These are phyloP conservation scores for Heterotis niloticus DNA, from an alignment of 2,113 vertebrate species.

Conservation along the genomic window DNA sequence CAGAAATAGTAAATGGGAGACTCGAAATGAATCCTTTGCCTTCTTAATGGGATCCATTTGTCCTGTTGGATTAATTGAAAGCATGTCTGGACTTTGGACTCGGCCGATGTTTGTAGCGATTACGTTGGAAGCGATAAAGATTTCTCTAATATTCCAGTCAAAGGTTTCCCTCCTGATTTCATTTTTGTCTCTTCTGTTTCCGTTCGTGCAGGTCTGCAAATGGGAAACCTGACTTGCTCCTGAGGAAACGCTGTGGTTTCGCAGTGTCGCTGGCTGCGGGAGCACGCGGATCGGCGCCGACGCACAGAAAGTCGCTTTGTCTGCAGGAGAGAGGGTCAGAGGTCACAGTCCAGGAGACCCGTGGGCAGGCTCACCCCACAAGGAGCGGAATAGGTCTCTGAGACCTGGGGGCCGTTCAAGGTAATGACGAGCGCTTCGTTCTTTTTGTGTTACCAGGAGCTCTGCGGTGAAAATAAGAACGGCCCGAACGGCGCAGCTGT, in stretches of 20 bases:
- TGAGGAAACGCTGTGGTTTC: slow-evolving; percentile 1
- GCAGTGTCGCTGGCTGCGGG: not conserved
- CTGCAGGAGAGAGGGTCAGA: slow-evolving; percentile 20
- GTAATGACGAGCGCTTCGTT: slow-evolving; percentile 26
- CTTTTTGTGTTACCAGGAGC: not conserved
- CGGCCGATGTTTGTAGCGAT: not conserved
- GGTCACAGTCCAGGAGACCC: slow-evolving; percentile 26
- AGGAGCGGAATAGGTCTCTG: slow-evolving; percentile 38
- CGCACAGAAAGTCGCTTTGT: slow-evolving; percentile 29
- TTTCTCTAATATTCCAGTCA: not conserved
- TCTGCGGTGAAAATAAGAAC: not conserved
- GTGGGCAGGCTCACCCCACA: slow-evolving; percentile 38
- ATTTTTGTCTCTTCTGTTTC: not conserved
- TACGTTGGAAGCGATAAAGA: not conserved
- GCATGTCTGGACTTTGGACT: not conserved
- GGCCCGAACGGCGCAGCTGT: not conserved
- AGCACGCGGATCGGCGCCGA: not conserved
- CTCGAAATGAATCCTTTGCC: not conserved
- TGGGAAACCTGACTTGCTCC: slow-evolving; percentile 24
- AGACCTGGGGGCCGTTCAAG: slow-evolving; percentile 49
- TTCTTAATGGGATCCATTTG: not conserved
- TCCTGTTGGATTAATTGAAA: not conserved
- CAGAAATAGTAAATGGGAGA: not conserved
- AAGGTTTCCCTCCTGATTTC: not conserved
- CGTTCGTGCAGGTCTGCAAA: slow-evolving; percentile 32